Evolutionary conservation across 1,140 invertebrate species (phyloP).

Genomic region (Papilio polyxenes): DNA sequence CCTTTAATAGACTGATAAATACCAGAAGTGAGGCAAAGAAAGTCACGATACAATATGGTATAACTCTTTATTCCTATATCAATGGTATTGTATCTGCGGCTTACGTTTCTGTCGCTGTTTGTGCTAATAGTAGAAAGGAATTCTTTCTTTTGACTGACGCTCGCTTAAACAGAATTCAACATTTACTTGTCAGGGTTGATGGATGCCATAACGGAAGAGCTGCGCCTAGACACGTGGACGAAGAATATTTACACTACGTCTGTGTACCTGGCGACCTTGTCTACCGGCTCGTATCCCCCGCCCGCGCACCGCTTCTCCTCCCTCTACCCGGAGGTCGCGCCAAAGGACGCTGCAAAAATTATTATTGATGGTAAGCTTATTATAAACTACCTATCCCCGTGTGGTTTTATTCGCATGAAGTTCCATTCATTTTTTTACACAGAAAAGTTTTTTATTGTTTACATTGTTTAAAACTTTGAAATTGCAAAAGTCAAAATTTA

Average conservation of each 20-base stretch:
- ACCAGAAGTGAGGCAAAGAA: neutral
- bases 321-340: slow-evolving; percentile 60
- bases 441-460: too few relatives aligned
- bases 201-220: slow-evolving; percentile 84
- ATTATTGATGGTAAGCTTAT: slow-evolving; percentile 66
- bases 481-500: too few relatives aligned
- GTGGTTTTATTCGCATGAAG: too few relatives aligned
- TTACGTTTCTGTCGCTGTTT: too few relatives aligned
- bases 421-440: too few relatives aligned
- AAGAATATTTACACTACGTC: slow-evolving; percentile 70
- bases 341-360: slow-evolving; percentile 63
- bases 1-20: too few relatives aligned
- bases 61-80: neutral
- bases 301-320: slow-evolving; percentile 65
- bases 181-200: slow-evolving; percentile 79
- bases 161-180: neutral
- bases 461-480: too few relatives aligned
- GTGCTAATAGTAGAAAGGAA: too few relatives aligned
- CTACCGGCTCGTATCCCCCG: slow-evolving; percentile 60
- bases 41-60: neutral
- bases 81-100: too few relatives aligned
- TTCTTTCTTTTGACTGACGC: neutral
- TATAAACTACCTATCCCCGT: neutral
- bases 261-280: slow-evolving; percentile 64
- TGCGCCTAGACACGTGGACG: slow-evolving; percentile 74